Evolutionary conservation across 1,140 invertebrate species (phyloP), one percentile per base, ranked within the genome.

Genomic region (Asobara japonica): DNA sequence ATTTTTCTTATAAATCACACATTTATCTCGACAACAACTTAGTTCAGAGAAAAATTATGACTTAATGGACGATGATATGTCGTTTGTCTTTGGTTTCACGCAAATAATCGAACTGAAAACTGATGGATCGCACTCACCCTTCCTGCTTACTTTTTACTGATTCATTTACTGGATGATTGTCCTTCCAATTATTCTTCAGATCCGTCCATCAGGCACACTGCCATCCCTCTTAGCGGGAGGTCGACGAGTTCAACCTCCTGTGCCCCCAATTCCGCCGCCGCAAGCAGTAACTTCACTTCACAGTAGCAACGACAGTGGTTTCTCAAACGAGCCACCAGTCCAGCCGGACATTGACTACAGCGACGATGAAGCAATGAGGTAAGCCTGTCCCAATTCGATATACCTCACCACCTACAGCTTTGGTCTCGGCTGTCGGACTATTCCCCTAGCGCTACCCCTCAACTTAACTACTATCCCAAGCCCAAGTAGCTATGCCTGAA

Each of bases 331-430:
- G 80, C 93, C 94, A 8, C 94, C 95, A 3, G 93, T 94, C 20
- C 94, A 95, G 79, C 95, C 95, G 0, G 94, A 96, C 86, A 91
- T 96, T 73, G 95, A 96, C 84, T 96, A 96, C 83, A 96, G 94
- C 41, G 95, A 96, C 80, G 94, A 96, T 85, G 95, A 96, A 78
- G 92, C 92, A 20, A 91, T 92, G 85, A 93, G 94, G 94, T 95
- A 90, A 88, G 87, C 82, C 22, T 16, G 41, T 5, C 30, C 61
- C 16, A 13, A 27, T 41, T 76, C 65, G 69, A 77, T 41, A 20
- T 10, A 62, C 56, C 36, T 20, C 22, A n/a, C 7, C 3, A 41
- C 20, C 29, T 51, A 29, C 38, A 25, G 70, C 70, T 72, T 72
- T 65, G 62, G 22, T 56, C 62, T 72, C 48, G 62, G 70, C 64